Evolutionary conservation across 2,797 vertebrate genomes (phyloP).

Genomic region (Ceyx erithaca): DNA sequence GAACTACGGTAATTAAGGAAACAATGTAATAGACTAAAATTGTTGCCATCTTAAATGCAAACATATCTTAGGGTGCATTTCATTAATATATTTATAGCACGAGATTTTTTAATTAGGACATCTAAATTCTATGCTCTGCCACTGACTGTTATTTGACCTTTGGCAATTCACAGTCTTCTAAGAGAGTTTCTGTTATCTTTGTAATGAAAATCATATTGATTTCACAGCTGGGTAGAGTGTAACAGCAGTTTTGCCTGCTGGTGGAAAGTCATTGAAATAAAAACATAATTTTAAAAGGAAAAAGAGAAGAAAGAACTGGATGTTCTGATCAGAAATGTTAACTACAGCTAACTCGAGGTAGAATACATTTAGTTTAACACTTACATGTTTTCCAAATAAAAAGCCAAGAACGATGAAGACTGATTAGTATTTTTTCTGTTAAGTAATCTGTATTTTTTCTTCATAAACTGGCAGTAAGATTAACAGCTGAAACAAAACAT

Average conservation of each 20-base stretch:
- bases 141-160: conserved; percentile 72
- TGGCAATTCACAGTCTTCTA: conserved; percentile 69
- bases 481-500: conserved; percentile 8
- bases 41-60: conserved; percentile 41
- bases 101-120: conserved; percentile 67
- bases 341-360: background rate
- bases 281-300: conserved; percentile 65
- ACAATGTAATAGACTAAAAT: conserved; percentile 13
- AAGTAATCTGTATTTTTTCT: background rate
- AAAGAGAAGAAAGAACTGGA: conserved; percentile 61
- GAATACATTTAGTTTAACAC: conserved; percentile 28
- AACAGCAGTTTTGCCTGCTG: conserved; percentile 69
- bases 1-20: conserved; percentile 40
- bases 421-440: background rate
- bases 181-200: conserved; percentile 72
- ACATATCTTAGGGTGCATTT: conserved; percentile 53
- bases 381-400: conserved; percentile 19
- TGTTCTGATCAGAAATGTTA: conserved; percentile 64
- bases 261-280: conserved; percentile 64
- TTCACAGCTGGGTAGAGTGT: conserved; percentile 72
- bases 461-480: background rate
- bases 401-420: background rate
- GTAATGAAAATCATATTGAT: conserved; percentile 76
- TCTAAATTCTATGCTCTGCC: conserved; percentile 64
- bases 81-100: conserved; percentile 61